Conservation (phyloP, 1,140 invertebrate genomes). For the Drosophila triauraria region DNA sequence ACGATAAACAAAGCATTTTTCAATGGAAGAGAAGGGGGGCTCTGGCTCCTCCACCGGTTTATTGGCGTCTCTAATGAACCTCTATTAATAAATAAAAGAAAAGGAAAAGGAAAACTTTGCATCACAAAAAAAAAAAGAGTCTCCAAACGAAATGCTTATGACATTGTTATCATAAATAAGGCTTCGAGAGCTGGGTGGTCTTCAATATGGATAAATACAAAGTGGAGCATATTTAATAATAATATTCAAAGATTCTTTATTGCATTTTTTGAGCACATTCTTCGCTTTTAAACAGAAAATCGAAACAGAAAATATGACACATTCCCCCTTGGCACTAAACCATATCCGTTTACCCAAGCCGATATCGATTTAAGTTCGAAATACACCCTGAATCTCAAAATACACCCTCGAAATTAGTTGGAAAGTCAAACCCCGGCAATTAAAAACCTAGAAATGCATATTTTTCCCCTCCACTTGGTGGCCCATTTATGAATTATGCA, state of each 20-base stretch:
- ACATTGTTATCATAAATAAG: neutral
- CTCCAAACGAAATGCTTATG: neutral
- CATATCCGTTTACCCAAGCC: neutral
- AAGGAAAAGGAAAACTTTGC: neutral
- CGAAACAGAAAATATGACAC: too few relatives aligned
- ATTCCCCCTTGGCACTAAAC: neutral
- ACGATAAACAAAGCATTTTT: slow-evolving; percentile 52
- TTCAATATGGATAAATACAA: neutral
- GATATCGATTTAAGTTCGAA: slow-evolving; percentile 13
- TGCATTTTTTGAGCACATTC: neutral
- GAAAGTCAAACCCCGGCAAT: slow-evolving; percentile 19
- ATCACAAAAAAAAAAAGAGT: neutral
- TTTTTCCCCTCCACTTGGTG: slow-evolving; percentile 46
- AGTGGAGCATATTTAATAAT: too few relatives aligned
- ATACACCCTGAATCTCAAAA: neutral
- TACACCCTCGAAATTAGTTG: slow-evolving; percentile 16
- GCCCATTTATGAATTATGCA: slow-evolving; percentile 65
- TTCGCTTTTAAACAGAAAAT: too few relatives aligned
- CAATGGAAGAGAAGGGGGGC: neutral
- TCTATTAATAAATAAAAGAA: slow-evolving; percentile 25
- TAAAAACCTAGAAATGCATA: slow-evolving; percentile 56
- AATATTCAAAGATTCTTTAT: too few relatives aligned
- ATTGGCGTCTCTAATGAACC: slow-evolving; percentile 42
- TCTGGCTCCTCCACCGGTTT: neutral
- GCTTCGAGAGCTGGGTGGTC: slow-evolving; percentile 15